Percentiles rank a stretch among this genome's conserved stretches.
phyloP scores from a whole-genome alignment of 2,113 vertebrate species.

The Hippocampus mohnikei region DNA sequence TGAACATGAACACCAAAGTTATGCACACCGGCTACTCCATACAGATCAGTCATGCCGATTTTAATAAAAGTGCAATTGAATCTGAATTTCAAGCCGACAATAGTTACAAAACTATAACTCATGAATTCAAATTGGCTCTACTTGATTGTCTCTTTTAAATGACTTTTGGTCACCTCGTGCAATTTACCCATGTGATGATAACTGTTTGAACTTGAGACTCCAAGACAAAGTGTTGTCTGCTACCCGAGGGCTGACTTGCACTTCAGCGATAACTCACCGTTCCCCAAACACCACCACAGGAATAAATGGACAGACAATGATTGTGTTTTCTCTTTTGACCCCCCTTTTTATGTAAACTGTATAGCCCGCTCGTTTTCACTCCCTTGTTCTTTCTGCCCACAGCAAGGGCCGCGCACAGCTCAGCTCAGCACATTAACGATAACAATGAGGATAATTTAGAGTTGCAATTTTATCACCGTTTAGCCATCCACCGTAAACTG shows the following conservation, averaged over 20 bases:
- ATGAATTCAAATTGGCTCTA: not conserved
- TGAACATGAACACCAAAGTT: not conserved
- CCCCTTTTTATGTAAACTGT: not conserved
- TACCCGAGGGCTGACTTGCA: not conserved
- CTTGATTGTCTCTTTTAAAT: not conserved
- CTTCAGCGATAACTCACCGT: not conserved
- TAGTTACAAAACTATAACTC: not conserved
- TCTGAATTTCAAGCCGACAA: not conserved
- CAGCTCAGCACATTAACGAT: not conserved
- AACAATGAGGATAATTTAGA: not conserved
- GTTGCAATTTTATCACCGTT: not conserved
- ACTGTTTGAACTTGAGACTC: not conserved
- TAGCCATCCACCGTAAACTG: not conserved
- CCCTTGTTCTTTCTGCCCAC: not conserved
- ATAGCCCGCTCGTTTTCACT: not conserved
- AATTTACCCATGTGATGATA: not conserved
- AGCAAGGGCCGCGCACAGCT: not conserved
- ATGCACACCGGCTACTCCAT: not conserved
- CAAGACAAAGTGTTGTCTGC: no score
- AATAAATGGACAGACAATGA: not conserved
- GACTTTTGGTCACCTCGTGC: not conserved
- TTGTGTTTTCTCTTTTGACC: not conserved
- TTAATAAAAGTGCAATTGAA: no score
- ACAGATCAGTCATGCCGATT: not conserved
- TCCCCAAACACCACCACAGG: not conserved